Base-by-base conservation (phyloP, 1,140 invertebrate genomes). In the Kradibia gibbosae region DNA sequence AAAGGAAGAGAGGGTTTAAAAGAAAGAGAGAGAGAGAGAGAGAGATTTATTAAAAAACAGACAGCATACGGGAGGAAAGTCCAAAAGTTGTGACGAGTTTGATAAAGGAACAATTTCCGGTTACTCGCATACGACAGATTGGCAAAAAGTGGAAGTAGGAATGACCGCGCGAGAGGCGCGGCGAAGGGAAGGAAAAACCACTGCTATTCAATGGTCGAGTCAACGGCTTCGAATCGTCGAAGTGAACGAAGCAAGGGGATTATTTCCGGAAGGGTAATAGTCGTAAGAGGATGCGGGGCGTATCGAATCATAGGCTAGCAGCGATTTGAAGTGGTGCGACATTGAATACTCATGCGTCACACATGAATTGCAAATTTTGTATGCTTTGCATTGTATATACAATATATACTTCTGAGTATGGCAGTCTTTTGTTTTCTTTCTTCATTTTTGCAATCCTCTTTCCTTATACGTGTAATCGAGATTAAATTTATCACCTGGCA, bases 91-190 rank as follows among this genome's bases (percentile, higher is more conserved):
- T 71, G 71, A 39, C n/a, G 50, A 67, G n/a, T 48, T 80, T 86
- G 87, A 87, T 87, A 85, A 87, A 88, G 87, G 83, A 87, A 87
- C 86, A 88, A 89, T 89, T 88, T 88, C 88, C 88, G 87, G 85
- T 83, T 80, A 84, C 55, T 81, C 72, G 75, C 65, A 50, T 8
- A 65, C 77, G 65, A 53, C n/a, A 71, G 50, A 57, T 25, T 53
- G 11, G n/a, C n/a, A n/a, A 39, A 28, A 11, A 11, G 60, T 8
- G 34, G 31, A 1, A 67, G 17, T 8, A 13, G 22, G 57, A 17
- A 13, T 8, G 62, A 39, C 4, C 2, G 25, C 1, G 67, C n/a
- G 1, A 31, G 57, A 67, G 17, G 13, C 31, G 22, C 4, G 34
- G 34, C 17, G 62, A 39, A 11, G 1, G 62, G 2, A 20, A 20